Conservation (phyloP, 2,888 invertebrate species). For the Zygogramma bicolorata region DNA sequence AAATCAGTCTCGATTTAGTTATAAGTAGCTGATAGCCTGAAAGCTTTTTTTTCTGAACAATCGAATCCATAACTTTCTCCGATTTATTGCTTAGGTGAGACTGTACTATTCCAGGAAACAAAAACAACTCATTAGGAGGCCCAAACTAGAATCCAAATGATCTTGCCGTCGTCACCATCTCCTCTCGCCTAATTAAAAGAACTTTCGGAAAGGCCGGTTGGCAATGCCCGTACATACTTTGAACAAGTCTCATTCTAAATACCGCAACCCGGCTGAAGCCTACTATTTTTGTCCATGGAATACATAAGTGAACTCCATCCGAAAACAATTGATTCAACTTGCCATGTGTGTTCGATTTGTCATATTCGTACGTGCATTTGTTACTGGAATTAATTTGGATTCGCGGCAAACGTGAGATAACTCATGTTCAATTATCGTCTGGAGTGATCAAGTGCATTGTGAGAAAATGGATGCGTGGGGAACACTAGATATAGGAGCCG, state of each 20-base stretch:
- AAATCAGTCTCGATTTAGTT: no score
- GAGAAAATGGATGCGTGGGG: slow-evolving; percentile 79
- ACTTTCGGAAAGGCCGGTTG: slow-evolving; percentile 39
- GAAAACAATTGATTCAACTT: slow-evolving; percentile 13
- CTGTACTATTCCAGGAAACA: background rate
- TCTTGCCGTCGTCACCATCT: slow-evolving; percentile 13
- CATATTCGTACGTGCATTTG: background rate
- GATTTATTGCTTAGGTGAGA: no score
- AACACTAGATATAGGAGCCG: slow-evolving; percentile 69
- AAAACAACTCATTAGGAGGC: background rate
- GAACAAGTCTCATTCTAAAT: slow-evolving; percentile 37
- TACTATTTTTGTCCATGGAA: slow-evolving; percentile 47
- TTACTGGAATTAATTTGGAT: background rate
- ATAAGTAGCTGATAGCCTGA: no score
- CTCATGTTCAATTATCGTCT: slow-evolving; percentile 6
- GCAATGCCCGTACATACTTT: slow-evolving; percentile 47
- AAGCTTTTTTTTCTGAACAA: no score
- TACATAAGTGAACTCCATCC: slow-evolving; percentile 7
- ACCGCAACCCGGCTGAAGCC: slow-evolving; percentile 41
- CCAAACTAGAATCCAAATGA: background rate
- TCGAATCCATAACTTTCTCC: no score
- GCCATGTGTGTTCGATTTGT: slow-evolving; percentile 13
- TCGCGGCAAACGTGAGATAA: background rate
- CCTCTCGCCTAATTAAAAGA: slow-evolving; percentile 43
- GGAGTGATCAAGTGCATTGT: background rate